A percentile compares a stretch with the other conserved stretches of the same genome.
These are phyloP conservation scores for Leptopilina boulardi DNA, from an alignment of 1,140 invertebrate genomes.

Conservation along the genomic window DNA sequence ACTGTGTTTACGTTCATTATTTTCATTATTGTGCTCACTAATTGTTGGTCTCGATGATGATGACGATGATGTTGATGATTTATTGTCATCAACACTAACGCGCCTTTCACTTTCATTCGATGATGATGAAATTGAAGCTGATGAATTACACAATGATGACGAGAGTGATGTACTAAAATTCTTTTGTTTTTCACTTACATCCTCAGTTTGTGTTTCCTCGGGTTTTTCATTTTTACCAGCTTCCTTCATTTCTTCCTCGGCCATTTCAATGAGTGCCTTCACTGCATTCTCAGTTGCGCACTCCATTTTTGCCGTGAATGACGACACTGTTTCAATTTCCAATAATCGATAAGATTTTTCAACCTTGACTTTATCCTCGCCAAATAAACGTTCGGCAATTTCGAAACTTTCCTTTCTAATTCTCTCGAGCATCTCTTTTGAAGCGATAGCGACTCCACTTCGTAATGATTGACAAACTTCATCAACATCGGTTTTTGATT, in stretches of 20 bases:
- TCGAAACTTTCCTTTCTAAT: conserved; percentile 69
- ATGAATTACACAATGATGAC: background rate
- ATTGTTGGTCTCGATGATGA: conserved; percentile 35
- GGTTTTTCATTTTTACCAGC: conserved; percentile 52
- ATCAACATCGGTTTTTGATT: conserved; percentile 73
- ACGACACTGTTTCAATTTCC: conserved; percentile 65
- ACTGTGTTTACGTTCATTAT: conserved; percentile 32
- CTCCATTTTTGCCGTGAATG: conserved; percentile 69
- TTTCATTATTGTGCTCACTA: background rate
- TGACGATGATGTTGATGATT: conserved; percentile 10
- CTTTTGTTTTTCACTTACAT: conserved; percentile 20
- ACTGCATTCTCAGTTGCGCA: conserved; percentile 73
- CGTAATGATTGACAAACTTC: conserved; percentile 72
- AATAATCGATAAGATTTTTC: conserved; percentile 63
- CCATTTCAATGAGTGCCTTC: conserved; percentile 73
- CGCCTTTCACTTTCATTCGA: conserved; percentile 50
- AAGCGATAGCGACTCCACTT: conserved; percentile 67
- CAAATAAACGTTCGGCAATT: conserved; percentile 61
- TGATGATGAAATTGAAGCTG: conserved; percentile 40
- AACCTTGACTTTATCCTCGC: conserved; percentile 58
- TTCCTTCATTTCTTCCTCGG: conserved; percentile 72
- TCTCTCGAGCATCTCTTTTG: conserved; percentile 67
- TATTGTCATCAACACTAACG: conserved; percentile 51
- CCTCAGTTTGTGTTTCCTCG: background rate
- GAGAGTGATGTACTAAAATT: background rate